Evolutionary conservation across 1,140 invertebrate species (phyloP), one percentile per base, ranked within the genome.

Genomic region (Lasioglossum albipes): DNA sequence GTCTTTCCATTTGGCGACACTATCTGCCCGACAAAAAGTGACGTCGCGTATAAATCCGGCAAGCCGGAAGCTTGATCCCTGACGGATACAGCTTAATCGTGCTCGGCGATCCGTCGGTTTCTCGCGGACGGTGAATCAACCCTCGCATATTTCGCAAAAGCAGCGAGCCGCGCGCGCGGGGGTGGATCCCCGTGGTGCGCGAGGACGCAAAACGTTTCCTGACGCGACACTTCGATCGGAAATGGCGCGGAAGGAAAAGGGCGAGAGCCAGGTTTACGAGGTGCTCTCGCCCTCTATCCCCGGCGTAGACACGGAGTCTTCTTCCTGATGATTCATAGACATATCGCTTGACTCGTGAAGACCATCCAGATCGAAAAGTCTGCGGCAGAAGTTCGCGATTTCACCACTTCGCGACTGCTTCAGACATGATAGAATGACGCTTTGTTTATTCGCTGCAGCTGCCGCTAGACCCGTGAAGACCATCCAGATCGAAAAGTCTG

Each of bases 211-310:
- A 83, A 84, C 75, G 74, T 80, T 87, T 87, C 84, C 83, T 80
- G 83, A 83, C 80, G 83, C 86, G 86, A 87, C 86, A 84, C 81
- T 87, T 80, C 80, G 85, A 87, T 85, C 80, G 83, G 86, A 87
- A 87, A 87, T 87, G 86, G 86, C 57, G 75, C 70, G 86, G 86
- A 87, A 87, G 86, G 84, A 81, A 78, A 67, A 82, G 82, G 72
- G 71, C 22, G 66, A 54, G 69, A 64, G 22, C 57, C 72, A 7
- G 31, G 64, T 84, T 87, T 87, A 87, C 85, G 79, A 87, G 78
- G 45, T 57, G 41, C 68, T 49, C 74, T 59, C 61, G 31, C 27
- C 61, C 67, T 61, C 27, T 61, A 59, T 77, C 67, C 20, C 62
- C 77, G 66, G 27, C 57, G 27, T 42, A 64, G 66, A 73, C 76